phyloP scores from a whole-genome alignment of 2,888 invertebrate genomes.

The Melinaea menophilus region DNA sequence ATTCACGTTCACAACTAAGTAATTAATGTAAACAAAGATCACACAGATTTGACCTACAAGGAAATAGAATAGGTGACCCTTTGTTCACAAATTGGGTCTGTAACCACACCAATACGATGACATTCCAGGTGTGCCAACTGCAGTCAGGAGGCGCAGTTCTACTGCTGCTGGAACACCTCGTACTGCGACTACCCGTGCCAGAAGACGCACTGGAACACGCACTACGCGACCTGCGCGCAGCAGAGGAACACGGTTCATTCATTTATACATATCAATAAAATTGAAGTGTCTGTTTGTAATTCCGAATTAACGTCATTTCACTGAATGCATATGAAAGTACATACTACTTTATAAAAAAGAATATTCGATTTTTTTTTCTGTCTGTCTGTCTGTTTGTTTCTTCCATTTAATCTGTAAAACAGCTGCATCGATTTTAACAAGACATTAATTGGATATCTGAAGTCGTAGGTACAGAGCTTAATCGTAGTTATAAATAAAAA shows the following conservation, averaged over 20 bases:
- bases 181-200: conserved; percentile 95
- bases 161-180: conserved; percentile 98
- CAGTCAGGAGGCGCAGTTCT: conserved; percentile 91
- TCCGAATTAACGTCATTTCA: background rate
- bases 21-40: background rate
- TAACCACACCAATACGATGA: background rate
- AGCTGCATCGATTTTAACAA: too few relatives aligned
- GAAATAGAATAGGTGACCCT: too few relatives aligned
- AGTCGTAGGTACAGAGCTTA: too few relatives aligned
- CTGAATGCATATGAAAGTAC: too few relatives aligned
- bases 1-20: background rate
- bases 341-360: too few relatives aligned
- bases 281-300: background rate
- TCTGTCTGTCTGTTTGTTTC: too few relatives aligned
- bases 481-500: too few relatives aligned
- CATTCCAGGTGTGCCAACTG: conserved; percentile 87
- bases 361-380: too few relatives aligned
- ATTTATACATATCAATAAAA: background rate
- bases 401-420: too few relatives aligned
- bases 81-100: too few relatives aligned
- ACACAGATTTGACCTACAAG: too few relatives aligned
- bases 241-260: conserved; percentile 44
- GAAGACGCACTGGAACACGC: conserved; percentile 89
- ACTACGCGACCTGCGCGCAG: conserved; percentile 76
- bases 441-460: background rate